Evolutionary conservation across 2,113 vertebrate genomes (phyloP), one percentile per base, ranked within the genome.

Genomic region (Gobio gobio): DNA sequence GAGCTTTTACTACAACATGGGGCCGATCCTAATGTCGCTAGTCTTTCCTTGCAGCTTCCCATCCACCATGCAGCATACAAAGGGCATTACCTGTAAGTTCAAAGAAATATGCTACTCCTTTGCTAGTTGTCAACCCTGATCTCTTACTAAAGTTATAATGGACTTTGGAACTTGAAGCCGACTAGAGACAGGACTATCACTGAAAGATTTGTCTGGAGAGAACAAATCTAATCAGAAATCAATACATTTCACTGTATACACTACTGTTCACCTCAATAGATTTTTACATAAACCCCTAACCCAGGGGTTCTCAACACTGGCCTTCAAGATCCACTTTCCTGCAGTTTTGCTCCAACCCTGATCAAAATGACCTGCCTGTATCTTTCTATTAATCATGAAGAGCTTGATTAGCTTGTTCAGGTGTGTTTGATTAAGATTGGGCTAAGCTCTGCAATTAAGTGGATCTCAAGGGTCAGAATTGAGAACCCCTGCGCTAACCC

Each of bases 31-130:
- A 97, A 96, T 29, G 89, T 96, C 58, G 93, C 96, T 64, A 96
- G 93, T 84, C 89, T 90, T 78, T 93, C 94, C 4, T 95, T 95
- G 45, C 93, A 96, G 56, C 96, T 97, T 76, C 96, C 96, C 12
- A 95, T 98, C 88, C 96, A 97, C 90, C 93, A 94, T 90, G 95
- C 95, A 0, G 96, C 96, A 7, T 95, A 95, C 4, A 94, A 95
- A 83, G 96, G 96, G 1, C 95, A 97, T 92, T 96, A 95, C 18
- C 90, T 97, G 96, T 98, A 88, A 97, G 96, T 90, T 76, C 22
- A 24, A 58, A 7, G 12, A 36, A 18, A 84, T 33, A 74, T 22
- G 26, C 73, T 29, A 58, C 16, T 51, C 12, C 29, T 1, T 78
- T 22, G 45, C 10, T 49, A 36, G 24, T 54, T 13, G 6, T 8